These are phyloP conservation scores for Thumatha senex DNA, from an alignment of 2,888 invertebrate species.

Conservation along the genomic window DNA sequence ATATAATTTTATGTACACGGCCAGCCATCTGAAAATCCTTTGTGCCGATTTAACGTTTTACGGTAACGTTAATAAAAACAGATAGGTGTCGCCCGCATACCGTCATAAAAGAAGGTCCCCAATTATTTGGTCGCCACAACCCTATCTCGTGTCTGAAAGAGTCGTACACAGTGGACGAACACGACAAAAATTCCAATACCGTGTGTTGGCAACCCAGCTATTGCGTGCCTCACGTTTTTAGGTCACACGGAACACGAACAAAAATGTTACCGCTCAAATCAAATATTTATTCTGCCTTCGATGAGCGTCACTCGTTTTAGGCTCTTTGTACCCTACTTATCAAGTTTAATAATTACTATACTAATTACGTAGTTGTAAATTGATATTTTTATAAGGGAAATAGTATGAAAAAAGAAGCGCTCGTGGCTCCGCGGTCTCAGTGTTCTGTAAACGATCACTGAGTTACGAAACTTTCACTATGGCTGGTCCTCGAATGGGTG, in stretches of 20 bases:
- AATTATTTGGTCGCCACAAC: constrained; percentile 55
- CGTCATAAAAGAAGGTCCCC: constrained; percentile 51
- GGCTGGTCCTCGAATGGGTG: too few relatives aligned
- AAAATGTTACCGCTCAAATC: constrained; percentile 56
- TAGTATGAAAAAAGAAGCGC: too few relatives aligned
- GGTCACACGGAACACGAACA: constrained; percentile 65
- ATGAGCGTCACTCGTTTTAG: constrained; percentile 6
- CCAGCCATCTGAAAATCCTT: constrained; percentile 48
- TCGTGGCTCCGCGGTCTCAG: too few relatives aligned
- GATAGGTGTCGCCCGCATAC: constrained; percentile 49
- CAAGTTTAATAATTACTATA: constrained; percentile 19
- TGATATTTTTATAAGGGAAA: too few relatives aligned
- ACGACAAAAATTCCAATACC: constrained; percentile 64
- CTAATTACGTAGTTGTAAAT: not conserved
- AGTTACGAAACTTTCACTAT: too few relatives aligned
- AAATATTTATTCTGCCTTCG: constrained; percentile 54
- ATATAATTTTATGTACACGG: constrained; percentile 34
- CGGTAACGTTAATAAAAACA: constrained; percentile 51
- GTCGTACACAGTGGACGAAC: constrained; percentile 48
- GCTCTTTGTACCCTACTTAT: constrained; percentile 12
- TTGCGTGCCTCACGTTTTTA: constrained; percentile 70
- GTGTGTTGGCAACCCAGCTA: constrained; percentile 44
- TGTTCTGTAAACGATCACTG: too few relatives aligned
- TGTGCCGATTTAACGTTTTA: constrained; percentile 49
- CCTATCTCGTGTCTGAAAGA: constrained; percentile 50